Evolutionary conservation across 1,140 invertebrate species (phyloP), one percentile per base, ranked within the genome.

Genomic region (Leptonema lineaticorne): DNA sequence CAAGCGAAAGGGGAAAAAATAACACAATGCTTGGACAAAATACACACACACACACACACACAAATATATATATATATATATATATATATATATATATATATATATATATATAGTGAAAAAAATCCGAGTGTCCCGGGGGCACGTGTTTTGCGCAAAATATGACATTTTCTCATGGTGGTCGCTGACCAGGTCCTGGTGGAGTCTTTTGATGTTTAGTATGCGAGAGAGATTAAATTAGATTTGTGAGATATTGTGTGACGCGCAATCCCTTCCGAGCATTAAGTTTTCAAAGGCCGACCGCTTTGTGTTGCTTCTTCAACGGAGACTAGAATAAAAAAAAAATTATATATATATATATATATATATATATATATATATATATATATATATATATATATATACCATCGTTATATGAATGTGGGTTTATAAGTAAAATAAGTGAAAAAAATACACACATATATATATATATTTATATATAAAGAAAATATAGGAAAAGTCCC

Each of bases 191-290:
- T 20, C 46, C 46, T 7, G 29, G 1, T 20, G 62, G n/a, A 46
- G 50, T 24, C 67, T 67, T 71, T 71, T 71, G 70, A 71, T 65
- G 70, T 71, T 67, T 67, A 68, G 67, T 57, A 68, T 68, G 66
- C 66, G 66, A 60, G 60, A 58, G 63, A 63, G 67, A 71, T 71
- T 71, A 71, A 66, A 68, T 71, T 63, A 68, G 33, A 71, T 63
- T 58, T 45, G 67, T 41, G 41, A 65, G 67, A 68, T 71, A 53
- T 68, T 68, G 67, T 62, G 70, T 70, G 41, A 66, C 67, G 57
- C 63, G 70, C 67, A 72, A 72, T 72, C 70, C 70, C 67, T 72
- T 72, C 67, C 67, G 70, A 69, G 70, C 70, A 72, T 72, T 72
- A 72, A 72, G 67, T 72, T 72, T 72, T 72, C 70, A 72, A 72